Evolutionary conservation across 2,888 invertebrate species (phyloP).

Genomic region (Brachylomia viminalis): DNA sequence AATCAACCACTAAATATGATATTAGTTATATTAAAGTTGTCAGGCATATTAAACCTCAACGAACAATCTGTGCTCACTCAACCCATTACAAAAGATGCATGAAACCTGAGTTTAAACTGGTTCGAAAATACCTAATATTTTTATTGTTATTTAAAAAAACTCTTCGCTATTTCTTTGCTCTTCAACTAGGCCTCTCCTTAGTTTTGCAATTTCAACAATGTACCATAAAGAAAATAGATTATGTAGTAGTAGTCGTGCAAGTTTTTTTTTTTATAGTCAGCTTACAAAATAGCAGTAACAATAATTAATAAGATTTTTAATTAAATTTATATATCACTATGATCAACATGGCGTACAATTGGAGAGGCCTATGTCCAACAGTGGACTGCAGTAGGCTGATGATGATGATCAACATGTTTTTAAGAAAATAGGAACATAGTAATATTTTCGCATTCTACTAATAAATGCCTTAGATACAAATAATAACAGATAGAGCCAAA

Average conservation of each 20-base stretch:
- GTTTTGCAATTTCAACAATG: not conserved
- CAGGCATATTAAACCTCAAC: not conserved
- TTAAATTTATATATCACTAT: no score
- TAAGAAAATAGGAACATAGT: no score
- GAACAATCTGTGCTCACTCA: not conserved
- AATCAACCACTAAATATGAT: not conserved
- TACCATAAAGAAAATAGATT: not conserved
- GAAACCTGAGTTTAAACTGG: not conserved
- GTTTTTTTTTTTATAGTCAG: no score
- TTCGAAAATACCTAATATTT: not conserved
- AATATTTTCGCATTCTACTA: no score
- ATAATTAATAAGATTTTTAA: not conserved
- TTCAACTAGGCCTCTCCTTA: no score
- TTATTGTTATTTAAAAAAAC: not conserved
- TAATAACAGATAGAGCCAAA: no score
- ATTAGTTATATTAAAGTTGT: no score
- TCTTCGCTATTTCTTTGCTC: not conserved
- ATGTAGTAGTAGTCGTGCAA: not conserved
- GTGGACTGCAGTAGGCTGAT: no score
- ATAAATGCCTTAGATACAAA: no score
- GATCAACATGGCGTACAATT: no score
- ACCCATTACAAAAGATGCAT: not conserved
- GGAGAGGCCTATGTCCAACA: no score
- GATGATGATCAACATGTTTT: no score
- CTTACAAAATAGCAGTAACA: not conserved